Base-by-base conservation (phyloP, 2,888 invertebrate species). In the Ametastegia equiseti region DNA sequence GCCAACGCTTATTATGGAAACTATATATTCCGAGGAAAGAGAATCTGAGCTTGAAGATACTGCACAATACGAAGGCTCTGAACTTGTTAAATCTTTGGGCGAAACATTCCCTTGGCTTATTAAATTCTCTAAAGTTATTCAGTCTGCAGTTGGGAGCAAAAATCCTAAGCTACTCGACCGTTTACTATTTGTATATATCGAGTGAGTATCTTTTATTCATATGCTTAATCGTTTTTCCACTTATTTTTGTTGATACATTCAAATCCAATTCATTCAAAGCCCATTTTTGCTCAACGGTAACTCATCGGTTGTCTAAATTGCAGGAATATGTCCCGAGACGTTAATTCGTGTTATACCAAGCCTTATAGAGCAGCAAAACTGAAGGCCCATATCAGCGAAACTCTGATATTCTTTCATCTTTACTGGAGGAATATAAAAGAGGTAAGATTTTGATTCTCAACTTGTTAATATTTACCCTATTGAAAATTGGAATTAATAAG, bases 391-490 rank as follows among this genome's bases (percentile, higher is more conserved):
- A 89, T 92, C 83, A 89, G 84, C 75, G 89, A 88, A 71, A 88
- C 89, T 19, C 84, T 92, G 75, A 87, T 88, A 63, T 91, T 91
- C 84, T 92, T 92, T 84, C 91, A 92, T 83, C 88, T 91, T 80
- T 89, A 89, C 82, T 92, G 91, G 87, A 85, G 86, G 54, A 89
- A 92, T 75, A 85, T 91, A 65, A 89, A 90, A 87, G 89, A 92
- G 89, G 92, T 92, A 88, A 83, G 83, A n/a, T n/a, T n/a, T n/a
- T n/a, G n/a, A n/a, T 80, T 39, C 54, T 79, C 5, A 30, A 45
- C 36, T 23, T 54, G n/a, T 19, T 69, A 27, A 67, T 80, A 45
- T 81, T 81, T 15, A n/a, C n/a, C 42, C 15, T 11, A 47, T 15
- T 9, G 63, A 50, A 60, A 13, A 23, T 15, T 60, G 23, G 27